Evolutionary conservation across 1,140 invertebrate species (phyloP).

Genomic region (Trigoniulus corallinus): DNA sequence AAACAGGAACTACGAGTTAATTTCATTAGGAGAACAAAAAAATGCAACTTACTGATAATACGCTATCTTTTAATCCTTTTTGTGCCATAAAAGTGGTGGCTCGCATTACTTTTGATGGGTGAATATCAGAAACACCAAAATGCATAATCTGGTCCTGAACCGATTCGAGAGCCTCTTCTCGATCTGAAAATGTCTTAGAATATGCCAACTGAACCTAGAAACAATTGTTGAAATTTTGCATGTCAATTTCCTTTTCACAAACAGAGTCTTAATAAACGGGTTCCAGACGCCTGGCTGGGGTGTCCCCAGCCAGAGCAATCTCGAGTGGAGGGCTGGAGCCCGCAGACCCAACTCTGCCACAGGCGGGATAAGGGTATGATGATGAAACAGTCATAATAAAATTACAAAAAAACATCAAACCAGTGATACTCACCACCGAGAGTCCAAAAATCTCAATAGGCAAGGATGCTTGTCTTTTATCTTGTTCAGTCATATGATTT

Average conservation of each 20-base stretch:
- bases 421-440: conserved; percentile 44
- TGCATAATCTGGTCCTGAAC: conserved; percentile 16
- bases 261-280: too few relatives aligned
- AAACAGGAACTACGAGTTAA: neutral
- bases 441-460: conserved; percentile 81
- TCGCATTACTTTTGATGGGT: conserved; percentile 18
- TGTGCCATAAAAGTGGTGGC: conserved; percentile 18
- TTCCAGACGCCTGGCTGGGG: too few relatives aligned
- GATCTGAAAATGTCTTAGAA: conserved; percentile 28
- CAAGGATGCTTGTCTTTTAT: conserved; percentile 72
- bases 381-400: neutral
- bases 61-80: conserved; percentile 19
- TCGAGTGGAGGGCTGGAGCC: conserved; percentile 31
- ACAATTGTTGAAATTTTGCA: neutral
- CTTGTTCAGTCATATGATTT: conserved; percentile 44
- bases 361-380: conserved; percentile 28
- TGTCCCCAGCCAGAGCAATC: too few relatives aligned
- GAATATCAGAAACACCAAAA: conserved; percentile 10
- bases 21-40: conserved; percentile 6
- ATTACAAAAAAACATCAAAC: neutral
- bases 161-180: conserved; percentile 27
- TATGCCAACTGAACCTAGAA: conserved; percentile 28
- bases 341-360: conserved; percentile 45
- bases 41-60: conserved; percentile 14
- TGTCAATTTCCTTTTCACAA: conserved; percentile 13